These are phyloP conservation scores for Desmophyllum pertusum DNA, from an alignment of 92 coral and sea anemone genomes.

Conservation along the genomic window DNA sequence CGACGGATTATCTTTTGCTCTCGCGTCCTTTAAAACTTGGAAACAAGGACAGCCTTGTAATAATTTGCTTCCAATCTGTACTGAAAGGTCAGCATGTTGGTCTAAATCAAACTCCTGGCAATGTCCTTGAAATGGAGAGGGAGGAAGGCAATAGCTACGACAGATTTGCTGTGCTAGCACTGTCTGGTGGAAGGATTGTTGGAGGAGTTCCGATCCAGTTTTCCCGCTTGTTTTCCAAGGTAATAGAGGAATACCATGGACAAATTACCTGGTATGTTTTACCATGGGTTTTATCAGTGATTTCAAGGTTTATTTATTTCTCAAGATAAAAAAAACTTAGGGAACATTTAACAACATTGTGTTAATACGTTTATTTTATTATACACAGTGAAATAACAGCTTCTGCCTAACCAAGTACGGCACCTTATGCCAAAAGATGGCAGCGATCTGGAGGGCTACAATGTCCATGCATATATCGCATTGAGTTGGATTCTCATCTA, in stretches of 20 bases:
- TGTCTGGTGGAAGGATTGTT: conserved; percentile 12
- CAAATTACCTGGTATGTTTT: conserved; percentile 18
- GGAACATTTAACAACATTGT: conserved; percentile 14
- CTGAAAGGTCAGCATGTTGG: conserved; percentile 21
- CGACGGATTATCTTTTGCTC: too few species aligned
- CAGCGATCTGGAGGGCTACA: too few species aligned
- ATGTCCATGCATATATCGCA: too few species aligned
- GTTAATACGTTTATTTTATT: too few species aligned
- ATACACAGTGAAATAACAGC: too few species aligned
- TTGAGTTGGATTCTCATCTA: too few species aligned
- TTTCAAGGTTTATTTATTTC: not conserved
- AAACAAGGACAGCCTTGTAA: too few species aligned
- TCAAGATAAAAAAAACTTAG: not conserved
- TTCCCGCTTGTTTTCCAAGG: conserved; percentile 17
- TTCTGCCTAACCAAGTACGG: too few species aligned
- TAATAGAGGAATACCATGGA: conserved; percentile 12
- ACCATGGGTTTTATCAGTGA: too few species aligned
- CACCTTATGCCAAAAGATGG: too few species aligned
- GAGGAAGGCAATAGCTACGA: conserved; percentile 5
- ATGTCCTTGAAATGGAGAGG: conserved; percentile 7
- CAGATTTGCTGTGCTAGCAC: conserved; percentile 7
- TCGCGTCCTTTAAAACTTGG: too few species aligned
- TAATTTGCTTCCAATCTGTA: not conserved
- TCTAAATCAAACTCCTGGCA: not conserved
- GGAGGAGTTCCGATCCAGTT: conserved; percentile 4